Conservation (phyloP, 92 coral and sea anemone species). For the Bergia sp. region DNA sequence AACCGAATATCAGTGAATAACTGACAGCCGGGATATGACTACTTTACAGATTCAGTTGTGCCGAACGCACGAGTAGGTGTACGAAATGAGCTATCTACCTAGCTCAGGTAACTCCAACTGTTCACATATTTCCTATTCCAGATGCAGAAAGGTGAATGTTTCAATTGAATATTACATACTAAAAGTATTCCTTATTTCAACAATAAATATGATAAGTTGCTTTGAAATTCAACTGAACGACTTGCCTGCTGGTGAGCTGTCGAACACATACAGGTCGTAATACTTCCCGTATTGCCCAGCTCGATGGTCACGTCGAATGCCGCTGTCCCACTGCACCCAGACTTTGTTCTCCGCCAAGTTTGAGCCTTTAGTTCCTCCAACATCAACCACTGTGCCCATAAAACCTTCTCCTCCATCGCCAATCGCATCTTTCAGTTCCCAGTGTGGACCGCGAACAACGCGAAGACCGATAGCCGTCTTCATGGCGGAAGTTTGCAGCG, state of each 20-base stretch:
- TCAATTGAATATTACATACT: too few species aligned
- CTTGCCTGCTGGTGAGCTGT: constrained; percentile 44
- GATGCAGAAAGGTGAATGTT: too few species aligned
- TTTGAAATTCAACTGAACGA: not conserved
- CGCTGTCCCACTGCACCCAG: constrained; percentile 50
- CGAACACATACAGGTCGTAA: constrained; percentile 36
- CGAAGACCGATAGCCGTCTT: constrained; percentile 32
- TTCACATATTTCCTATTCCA: too few species aligned
- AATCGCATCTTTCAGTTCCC: constrained; percentile 4
- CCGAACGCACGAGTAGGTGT: too few species aligned
- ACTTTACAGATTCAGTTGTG: too few species aligned
- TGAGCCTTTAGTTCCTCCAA: constrained; percentile 1
- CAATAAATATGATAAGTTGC: too few species aligned
- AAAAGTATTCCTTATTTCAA: too few species aligned
- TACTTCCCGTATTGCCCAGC: constrained; percentile 19
- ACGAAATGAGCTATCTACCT: too few species aligned
- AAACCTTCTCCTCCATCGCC: constrained; percentile 33
- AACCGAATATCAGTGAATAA: too few species aligned
- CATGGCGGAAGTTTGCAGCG: not conserved
- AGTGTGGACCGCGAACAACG: constrained; percentile 36
- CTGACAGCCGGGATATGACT: too few species aligned
- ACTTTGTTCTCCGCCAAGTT: not conserved
- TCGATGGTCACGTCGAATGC: constrained; percentile 16
- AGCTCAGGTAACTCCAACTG: too few species aligned
- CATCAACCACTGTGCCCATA: constrained; percentile 48